These are phyloP conservation scores for Genyomyrus donnyi DNA, from an alignment of 2,113 vertebrate species.

Conservation along the genomic window DNA sequence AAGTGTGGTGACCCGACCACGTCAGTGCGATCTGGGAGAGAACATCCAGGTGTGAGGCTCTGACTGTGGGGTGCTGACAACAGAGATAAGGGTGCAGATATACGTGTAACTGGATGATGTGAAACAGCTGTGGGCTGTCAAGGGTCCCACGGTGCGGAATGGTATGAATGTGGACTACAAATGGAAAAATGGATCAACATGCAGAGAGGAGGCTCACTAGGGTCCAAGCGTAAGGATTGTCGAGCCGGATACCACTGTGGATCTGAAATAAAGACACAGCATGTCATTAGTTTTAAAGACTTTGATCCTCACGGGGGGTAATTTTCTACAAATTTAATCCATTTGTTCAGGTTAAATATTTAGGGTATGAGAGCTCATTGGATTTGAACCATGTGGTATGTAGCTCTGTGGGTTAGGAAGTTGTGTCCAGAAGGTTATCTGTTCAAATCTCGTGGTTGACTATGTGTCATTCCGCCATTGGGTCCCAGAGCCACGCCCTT, in stretches of 20 bases:
- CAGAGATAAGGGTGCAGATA: not conserved
- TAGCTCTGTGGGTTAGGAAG: not conserved
- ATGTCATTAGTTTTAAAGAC: not conserved
- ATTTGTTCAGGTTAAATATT: not conserved
- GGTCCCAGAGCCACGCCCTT: not conserved
- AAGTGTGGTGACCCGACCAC: not conserved
- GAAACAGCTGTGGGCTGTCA: not conserved
- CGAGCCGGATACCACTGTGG: constrained; percentile 85
- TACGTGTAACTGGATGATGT: not conserved
- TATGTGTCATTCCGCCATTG: not conserved
- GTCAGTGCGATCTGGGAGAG: not conserved
- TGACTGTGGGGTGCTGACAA: not conserved
- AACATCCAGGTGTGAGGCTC: not conserved
- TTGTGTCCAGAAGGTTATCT: not conserved
- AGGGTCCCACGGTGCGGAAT: not conserved
- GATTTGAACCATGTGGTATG: not conserved
- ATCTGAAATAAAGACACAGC: constrained; percentile 54
- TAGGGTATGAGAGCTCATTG: not conserved
- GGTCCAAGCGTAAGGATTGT: constrained; percentile 81
- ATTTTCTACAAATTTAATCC: not conserved
- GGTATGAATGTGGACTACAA: not conserved
- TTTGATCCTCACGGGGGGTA: not conserved
- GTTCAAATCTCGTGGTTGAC: not conserved
- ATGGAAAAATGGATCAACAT: not conserved
- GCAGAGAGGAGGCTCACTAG: constrained; percentile 64